Percentiles rank a stretch among this genome's conserved stretches.
phyloP scores from a whole-genome alignment of 2,888 invertebrate species.

The Oxytorus armatus region DNA sequence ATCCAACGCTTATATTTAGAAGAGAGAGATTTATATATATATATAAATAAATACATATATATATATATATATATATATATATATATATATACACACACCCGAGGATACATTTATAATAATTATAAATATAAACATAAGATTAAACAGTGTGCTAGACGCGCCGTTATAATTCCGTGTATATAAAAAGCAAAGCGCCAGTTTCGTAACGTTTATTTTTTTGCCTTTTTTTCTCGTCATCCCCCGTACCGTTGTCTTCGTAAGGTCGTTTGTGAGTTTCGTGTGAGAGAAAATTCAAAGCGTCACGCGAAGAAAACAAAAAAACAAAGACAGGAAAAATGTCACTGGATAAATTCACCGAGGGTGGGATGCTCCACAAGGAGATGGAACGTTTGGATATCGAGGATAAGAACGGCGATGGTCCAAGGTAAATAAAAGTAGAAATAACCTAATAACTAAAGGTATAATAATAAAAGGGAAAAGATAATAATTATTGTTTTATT shows the following conservation, averaged over 20 bases:
- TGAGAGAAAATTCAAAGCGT: slow-evolving; percentile 49
- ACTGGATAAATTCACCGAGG: slow-evolving; percentile 82
- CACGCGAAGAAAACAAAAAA: slow-evolving; percentile 40
- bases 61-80: slow-evolving; percentile 65
- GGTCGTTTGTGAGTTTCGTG: slow-evolving; percentile 61
- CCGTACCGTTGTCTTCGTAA: slow-evolving; percentile 9
- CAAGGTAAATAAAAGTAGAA: slow-evolving; percentile 77
- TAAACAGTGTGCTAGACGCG: slow-evolving; percentile 58
- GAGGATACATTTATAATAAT: slow-evolving; percentile 50
- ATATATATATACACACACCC: slow-evolving; percentile 62
- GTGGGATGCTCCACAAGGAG: slow-evolving; percentile 80
- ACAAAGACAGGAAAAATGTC: slow-evolving; percentile 74
- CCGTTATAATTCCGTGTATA: slow-evolving; percentile 57
- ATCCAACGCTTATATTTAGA: slow-evolving; percentile 62
- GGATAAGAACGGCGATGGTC: slow-evolving; percentile 82
- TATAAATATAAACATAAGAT: slow-evolving; percentile 57
- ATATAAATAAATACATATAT: slow-evolving; percentile 65
- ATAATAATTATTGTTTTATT: not conserved
- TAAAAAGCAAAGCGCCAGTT: slow-evolving; percentile 67
- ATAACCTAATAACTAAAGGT: slow-evolving; percentile 72
- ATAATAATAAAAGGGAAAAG: not conserved
- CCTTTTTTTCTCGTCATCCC: slow-evolving; percentile 31
- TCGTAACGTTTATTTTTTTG: slow-evolving; percentile 30
- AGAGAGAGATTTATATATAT: slow-evolving; percentile 62
- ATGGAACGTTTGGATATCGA: slow-evolving; percentile 83